Evolutionary conservation across 2,888 invertebrate species (phyloP).

Genomic region (Netelia virgata): DNA sequence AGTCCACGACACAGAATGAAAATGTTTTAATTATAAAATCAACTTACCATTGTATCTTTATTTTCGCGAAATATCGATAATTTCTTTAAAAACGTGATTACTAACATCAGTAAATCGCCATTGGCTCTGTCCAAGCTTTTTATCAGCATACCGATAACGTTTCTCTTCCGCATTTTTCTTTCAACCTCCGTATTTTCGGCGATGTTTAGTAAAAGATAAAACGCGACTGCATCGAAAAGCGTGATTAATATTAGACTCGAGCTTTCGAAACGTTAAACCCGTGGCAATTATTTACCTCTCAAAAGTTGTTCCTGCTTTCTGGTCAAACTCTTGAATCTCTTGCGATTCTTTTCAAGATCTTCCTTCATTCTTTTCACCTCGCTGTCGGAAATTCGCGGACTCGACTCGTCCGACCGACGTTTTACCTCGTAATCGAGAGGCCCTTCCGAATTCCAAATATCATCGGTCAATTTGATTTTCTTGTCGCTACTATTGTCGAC

Average conservation of each 20-base stretch:
- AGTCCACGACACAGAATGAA: background rate
- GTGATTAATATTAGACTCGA: background rate
- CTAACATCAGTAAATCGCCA: constrained; percentile 94
- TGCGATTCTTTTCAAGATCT: constrained; percentile 92
- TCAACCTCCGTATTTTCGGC: constrained; percentile 98
- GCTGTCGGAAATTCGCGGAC: constrained; percentile 74
- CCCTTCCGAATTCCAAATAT: constrained; percentile 82
- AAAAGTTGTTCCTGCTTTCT: constrained; percentile 97
- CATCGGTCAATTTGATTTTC: constrained; percentile 80
- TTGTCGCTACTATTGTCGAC: constrained; percentile 79
- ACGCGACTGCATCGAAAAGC: constrained; percentile 89
- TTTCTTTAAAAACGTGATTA: constrained; percentile 97
- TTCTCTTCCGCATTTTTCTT: constrained; percentile 98
- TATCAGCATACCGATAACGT: constrained; percentile 94
- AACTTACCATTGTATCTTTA: constrained; percentile 93
- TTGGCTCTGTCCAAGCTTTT: constrained; percentile 96
- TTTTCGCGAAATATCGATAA: constrained; percentile 97
- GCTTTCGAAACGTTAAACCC: background rate
- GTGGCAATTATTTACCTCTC: constrained; percentile 85
- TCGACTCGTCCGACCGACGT: constrained; percentile 77
- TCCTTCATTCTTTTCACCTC: constrained; percentile 86
- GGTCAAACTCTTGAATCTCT: constrained; percentile 92
- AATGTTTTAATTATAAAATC: background rate
- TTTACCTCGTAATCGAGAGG: constrained; percentile 82
- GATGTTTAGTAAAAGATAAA: constrained; percentile 97